Percentiles rank a stretch among this genome's conserved stretches.
These are phyloP conservation scores for Vanacampus margaritifer DNA, from an alignment of 2,113 vertebrate species.

Conservation along the genomic window DNA sequence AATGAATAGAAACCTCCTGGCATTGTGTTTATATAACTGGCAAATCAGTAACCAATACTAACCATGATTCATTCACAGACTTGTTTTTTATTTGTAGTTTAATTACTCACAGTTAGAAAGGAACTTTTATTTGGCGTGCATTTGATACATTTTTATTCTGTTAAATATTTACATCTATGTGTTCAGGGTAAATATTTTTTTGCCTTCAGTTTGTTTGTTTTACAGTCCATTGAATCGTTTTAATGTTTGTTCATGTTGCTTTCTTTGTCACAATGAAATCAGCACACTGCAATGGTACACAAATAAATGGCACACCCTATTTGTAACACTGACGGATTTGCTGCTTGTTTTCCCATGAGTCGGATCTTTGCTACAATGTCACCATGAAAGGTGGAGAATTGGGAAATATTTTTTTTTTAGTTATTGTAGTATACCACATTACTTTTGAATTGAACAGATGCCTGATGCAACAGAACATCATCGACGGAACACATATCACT, in stretches of 20 bases:
- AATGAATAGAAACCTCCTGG: slow-evolving; percentile 16
- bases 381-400: background rate
- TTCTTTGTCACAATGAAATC: slow-evolving; percentile 1
- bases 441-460: background rate
- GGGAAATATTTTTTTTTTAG: background rate
- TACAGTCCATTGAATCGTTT: slow-evolving; percentile 2
- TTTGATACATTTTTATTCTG: slow-evolving; percentile 12
- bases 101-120: slow-evolving; percentile 13
- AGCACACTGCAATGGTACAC: background rate
- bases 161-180: slow-evolving; percentile 23
- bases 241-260: slow-evolving; percentile 10
- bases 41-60: slow-evolving; percentile 53
- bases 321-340: background rate
- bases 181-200: slow-evolving; percentile 26
- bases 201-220: slow-evolving; percentile 7
- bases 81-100: slow-evolving; percentile 37
- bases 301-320: background rate
- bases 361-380: background rate
- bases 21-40: slow-evolving; percentile 26
- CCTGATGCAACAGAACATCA: background rate
- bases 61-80: slow-evolving; percentile 22
- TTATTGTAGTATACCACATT: background rate
- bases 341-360: background rate
- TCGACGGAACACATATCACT: background rate
- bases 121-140: slow-evolving; percentile 15